Percentiles rank a stretch among this genome's conserved stretches.
These are phyloP conservation scores for Plutomurus gul DNA, from an alignment of 1,140 invertebrate genomes.

Conservation along the genomic window DNA sequence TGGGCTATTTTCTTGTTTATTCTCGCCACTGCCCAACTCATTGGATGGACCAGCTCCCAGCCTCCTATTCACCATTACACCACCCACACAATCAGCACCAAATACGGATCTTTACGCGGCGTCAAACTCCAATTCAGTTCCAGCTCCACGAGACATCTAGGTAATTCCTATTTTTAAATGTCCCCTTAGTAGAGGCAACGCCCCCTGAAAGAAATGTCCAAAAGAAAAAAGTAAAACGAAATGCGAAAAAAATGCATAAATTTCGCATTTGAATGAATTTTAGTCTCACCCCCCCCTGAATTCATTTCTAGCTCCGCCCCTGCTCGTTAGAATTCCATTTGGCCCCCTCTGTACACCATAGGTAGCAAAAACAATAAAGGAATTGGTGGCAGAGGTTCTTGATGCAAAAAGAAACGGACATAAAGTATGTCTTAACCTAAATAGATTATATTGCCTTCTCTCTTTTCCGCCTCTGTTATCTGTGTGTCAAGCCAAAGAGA, in stretches of 20 bases:
- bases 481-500: no score
- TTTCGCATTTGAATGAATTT: no score
- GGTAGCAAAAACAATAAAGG: no score
- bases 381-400: no score
- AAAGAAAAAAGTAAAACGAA: neutral
- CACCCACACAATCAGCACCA: constrained; percentile 46
- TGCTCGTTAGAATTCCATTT: neutral
- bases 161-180: constrained; percentile 31
- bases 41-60: neutral
- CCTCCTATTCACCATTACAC: constrained; percentile 36
- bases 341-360: no score
- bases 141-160: constrained; percentile 47
- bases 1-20: neutral
- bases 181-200: neutral
- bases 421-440: no score
- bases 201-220: neutral
- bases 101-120: constrained; percentile 49
- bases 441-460: no score
- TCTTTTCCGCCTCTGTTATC: no score
- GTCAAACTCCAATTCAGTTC: constrained; percentile 49
- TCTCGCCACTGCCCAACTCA: constrained; percentile 20
- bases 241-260: no score
- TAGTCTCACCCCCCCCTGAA: neutral
- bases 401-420: no score
- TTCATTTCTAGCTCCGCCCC: neutral